Conservation (phyloP, 1,140 invertebrate genomes). For the Caenorhabditis elegans region WBcel235 BX284602.5:7647501-7648000, state of each 20-base stretch:
- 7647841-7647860: slow-evolving; percentile 3
- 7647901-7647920: too few species aligned
- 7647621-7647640: neutral
- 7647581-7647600: neutral
- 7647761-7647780: slow-evolving; percentile 24
- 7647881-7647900: neutral
- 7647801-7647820: neutral
- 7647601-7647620: too few species aligned
- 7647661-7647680: neutral
- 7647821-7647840: neutral
- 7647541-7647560: neutral
- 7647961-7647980: too few species aligned
- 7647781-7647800: neutral
- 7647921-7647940: neutral
- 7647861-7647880: neutral
- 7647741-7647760: neutral
- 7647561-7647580: neutral
- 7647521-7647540: too few species aligned
- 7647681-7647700: neutral
- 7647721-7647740: neutral
- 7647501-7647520: neutral
- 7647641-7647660: neutral
- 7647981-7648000: too few species aligned
- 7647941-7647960: too few species aligned
- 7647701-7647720: slow-evolving; percentile 1